These are phyloP conservation scores for Sialia sialis DNA, from an alignment of 2,113 vertebrate genomes.

Conservation along the genomic window DNA sequence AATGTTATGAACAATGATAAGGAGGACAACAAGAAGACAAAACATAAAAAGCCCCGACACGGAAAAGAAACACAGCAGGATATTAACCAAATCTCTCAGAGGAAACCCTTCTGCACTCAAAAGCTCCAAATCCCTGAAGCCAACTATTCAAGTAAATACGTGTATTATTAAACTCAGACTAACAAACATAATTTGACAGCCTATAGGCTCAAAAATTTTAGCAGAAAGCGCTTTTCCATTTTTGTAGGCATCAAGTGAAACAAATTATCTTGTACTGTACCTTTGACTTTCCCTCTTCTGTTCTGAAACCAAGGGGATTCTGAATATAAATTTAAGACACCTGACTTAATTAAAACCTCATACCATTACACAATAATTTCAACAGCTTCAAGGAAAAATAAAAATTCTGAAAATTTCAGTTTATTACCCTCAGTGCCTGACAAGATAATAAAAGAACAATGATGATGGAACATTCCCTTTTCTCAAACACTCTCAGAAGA, in stretches of 20 bases:
- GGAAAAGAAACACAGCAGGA: background rate
- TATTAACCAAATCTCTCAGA: background rate
- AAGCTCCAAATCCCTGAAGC: background rate
- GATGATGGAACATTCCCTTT: background rate
- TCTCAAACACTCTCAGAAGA: background rate
- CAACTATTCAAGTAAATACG: background rate
- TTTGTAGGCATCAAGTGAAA: background rate
- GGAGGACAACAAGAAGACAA: background rate
- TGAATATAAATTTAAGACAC: background rate
- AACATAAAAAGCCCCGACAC: background rate
- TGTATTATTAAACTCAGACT: background rate
- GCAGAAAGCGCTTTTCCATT: background rate
- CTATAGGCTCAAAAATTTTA: background rate
- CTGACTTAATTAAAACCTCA: background rate
- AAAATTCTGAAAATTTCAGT: background rate
- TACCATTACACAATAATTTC: background rate
- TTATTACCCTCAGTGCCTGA: background rate
- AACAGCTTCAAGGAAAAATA: background rate
- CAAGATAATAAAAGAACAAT: background rate
- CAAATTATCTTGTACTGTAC: background rate
- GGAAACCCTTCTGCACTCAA: background rate
- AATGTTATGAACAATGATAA: background rate
- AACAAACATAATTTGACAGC: background rate
- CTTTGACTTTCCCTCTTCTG: background rate
- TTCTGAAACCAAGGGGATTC: background rate